Evolutionary conservation across 1,140 invertebrate genomes (phyloP), one percentile per base, ranked within the genome.

Genomic region (Babylonia areolata): DNA sequence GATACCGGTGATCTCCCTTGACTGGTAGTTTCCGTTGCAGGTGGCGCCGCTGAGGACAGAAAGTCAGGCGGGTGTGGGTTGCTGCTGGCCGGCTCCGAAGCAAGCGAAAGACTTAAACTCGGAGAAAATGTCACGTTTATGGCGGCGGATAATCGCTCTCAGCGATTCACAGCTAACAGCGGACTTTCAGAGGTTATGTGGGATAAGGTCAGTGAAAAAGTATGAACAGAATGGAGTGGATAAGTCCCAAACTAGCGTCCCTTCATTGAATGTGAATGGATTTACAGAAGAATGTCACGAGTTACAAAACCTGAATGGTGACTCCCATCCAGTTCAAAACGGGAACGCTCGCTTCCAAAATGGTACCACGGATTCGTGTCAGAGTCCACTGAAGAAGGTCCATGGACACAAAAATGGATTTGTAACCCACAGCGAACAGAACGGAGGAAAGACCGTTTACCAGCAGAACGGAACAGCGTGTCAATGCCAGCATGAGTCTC

Each of bases 181-280:
- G 17, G 81, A 84, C 40, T 88, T 88, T 84, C 87, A 88, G 39
- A 31, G 81, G 37, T 71, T 86, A 37, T 88, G 87, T 88, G 87
- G 87, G 42, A 86, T 88, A 40, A 78, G 51, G n/a, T 58, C 31
- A 28, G 51, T 77, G 35, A 28, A 79, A 6, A 23, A 40, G 28
- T 73, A 39, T 46, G 82, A 84, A 31, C 82, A 73, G 17, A 84
- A 46, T 42, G 40, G 64, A 46, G 75, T 42, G 1, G 82, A n/a
- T n/a, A n/a, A 39, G 31, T 3, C 64, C 42, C 73, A 77, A 77
- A 77, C 15, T 33, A 84, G 69, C n/a, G 69, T 46, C 80, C n/a
- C 11, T 17, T 84, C 82, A 46, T 42, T 51, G 69, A 84, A 33
- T 46, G 82, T 42, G 42, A 80, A 80, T 28, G 78, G 78, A 80